Base-by-base conservation (phyloP, 2,888 invertebrate genomes). In the Tachina grossa region DNA sequence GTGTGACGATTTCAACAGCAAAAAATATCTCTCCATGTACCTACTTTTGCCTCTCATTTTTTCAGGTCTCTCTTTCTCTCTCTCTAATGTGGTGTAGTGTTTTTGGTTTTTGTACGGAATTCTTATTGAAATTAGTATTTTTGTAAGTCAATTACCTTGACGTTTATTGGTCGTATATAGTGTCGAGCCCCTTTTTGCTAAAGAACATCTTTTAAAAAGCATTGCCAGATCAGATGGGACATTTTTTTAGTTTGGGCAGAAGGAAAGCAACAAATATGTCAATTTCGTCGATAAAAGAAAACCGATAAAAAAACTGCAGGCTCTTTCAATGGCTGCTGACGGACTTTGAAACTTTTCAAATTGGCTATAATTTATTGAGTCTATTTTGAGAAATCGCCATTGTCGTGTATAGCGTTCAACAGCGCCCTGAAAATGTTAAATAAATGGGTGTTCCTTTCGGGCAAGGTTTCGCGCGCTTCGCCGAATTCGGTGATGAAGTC, bases 181-280 rank as follows among this genome's bases (percentile, higher is more conserved):
- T 55, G 95, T 94, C 96, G 96, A 95, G 96, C 96, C 96, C 95
- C 95, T 95, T 91, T 91, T 43, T 91, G 11, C 49, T 88, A 57
- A 68, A 61, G 69, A 66, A 82, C 71, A 79, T 78, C 31, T 76
- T 74, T 71, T 92, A 82, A 65, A 87, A 88, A 87, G 89, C 86
- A 71, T 89, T 91, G 88, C 88, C 88, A 89, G 87, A 78, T 76
- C 88, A 89, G 87, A 78, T 77, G 55, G 3, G 22, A 57, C 10
- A 14, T 39, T 4, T 39, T 4, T 11, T 19, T 74, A 41, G 14
- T 55, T 61, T 45, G n/a, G 2, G 13, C 39, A 31, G 11, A 22
- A 19, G 14, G 11, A 19, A 55, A 74, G 61, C 75, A 76, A 76
- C 75, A 76, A 59, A 55, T 72, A 63, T 43, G 13, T 22, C 22